Evolutionary conservation across 2,113 vertebrate genomes (phyloP).

Genomic region (Smithornis capensis): DNA sequence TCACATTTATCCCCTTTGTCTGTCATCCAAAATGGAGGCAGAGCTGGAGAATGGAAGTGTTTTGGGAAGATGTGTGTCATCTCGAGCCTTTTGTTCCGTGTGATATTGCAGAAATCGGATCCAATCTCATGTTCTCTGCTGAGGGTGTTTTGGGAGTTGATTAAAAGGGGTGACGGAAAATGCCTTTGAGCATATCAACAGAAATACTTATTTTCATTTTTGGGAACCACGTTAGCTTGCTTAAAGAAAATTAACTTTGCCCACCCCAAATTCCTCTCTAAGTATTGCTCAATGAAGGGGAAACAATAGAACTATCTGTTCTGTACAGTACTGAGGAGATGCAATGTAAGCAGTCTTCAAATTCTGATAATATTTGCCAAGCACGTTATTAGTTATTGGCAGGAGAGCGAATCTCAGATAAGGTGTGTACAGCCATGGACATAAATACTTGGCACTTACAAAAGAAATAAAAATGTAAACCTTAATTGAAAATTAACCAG

Average conservation of each 20-base stretch:
- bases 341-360: neutral
- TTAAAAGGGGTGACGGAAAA: conserved; percentile 33
- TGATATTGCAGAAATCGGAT: neutral
- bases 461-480: neutral
- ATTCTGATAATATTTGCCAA: neutral
- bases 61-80: conserved; percentile 10
- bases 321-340: neutral
- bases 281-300: neutral
- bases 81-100: conserved; percentile 28
- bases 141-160: neutral
- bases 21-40: conserved; percentile 63
- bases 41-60: conserved; percentile 9
- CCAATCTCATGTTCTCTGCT: neutral
- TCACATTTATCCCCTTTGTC: conserved; percentile 25
- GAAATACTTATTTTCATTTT: neutral
- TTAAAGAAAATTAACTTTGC: neutral
- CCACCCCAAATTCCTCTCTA: neutral
- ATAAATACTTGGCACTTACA: neutral
- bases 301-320: neutral
- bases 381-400: neutral
- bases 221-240: neutral
- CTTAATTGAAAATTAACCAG: neutral
- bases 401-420: neutral
- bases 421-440: neutral
- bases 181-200: neutral